Percentiles rank a stretch among this genome's conserved stretches.
Evolutionary conservation across 1,140 invertebrate genomes (phyloP).

Genomic region (Tetramorium simillimum): DNA sequence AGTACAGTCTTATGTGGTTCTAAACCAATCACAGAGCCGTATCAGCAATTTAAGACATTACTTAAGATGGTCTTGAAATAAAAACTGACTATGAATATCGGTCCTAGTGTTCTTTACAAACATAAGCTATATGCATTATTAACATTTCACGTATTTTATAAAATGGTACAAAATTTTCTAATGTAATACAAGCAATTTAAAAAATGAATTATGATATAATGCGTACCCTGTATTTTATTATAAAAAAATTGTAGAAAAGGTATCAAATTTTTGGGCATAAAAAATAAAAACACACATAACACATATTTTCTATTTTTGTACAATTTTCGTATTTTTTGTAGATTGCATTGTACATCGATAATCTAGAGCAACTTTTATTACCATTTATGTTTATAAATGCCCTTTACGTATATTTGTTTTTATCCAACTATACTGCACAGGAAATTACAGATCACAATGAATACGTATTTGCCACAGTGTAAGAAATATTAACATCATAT

Average conservation of each 20-base stretch:
- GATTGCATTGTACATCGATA: not conserved
- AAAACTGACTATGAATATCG: too few species aligned
- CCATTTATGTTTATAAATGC: not conserved
- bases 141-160: not conserved
- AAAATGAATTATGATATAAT: not conserved
- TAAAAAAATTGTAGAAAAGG: not conserved
- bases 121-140: not conserved
- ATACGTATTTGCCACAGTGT: slow-evolving; percentile 30
- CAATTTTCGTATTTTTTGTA: not conserved
- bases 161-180: not conserved
- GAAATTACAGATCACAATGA: slow-evolving; percentile 32
- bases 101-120: not conserved
- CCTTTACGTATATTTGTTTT: not conserved
- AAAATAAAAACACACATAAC: not conserved
- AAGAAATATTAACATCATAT: not conserved
- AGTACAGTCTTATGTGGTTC: too few species aligned
- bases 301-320: too few species aligned
- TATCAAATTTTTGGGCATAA: not conserved
- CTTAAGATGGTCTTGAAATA: too few species aligned
- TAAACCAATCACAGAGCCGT: too few species aligned
- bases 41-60: too few species aligned
- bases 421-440: slow-evolving; percentile 11
- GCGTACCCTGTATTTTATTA: not conserved
- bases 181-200: not conserved
- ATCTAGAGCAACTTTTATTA: not conserved